Percentiles rank a stretch among this genome's conserved stretches.
Conservation (phyloP, 2,113 vertebrate genomes). For the Prietella phreatophila region DNA sequence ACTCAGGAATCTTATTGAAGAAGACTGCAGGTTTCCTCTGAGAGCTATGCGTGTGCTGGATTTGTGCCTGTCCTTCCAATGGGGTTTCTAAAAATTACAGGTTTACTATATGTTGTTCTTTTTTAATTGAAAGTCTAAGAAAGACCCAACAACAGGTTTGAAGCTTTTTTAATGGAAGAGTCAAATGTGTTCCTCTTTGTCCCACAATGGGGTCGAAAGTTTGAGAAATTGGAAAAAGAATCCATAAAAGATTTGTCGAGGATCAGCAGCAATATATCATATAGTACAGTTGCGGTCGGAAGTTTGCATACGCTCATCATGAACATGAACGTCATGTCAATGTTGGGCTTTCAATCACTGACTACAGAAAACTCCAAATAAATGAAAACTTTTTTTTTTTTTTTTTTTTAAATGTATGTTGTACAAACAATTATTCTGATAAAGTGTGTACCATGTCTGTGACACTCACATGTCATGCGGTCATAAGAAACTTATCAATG, state of each 20-base stretch:
- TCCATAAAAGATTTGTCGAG: not conserved
- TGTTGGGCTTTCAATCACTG: too few relatives aligned
- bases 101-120: not conserved
- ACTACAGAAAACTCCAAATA: too few relatives aligned
- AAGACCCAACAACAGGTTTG: not conserved
- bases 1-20: constrained; percentile 2
- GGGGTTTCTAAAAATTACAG: not conserved
- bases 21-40: not conserved
- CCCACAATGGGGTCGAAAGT: not conserved
- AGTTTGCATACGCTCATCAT: too few relatives aligned
- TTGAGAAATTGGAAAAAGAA: not conserved
- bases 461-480: too few relatives aligned
- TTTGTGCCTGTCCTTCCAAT: not conserved
- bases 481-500: too few relatives aligned
- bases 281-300: too few relatives aligned
- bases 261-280: not conserved
- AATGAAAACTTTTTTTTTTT: too few relatives aligned
- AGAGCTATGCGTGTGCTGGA: not conserved
- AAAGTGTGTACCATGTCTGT: too few relatives aligned
- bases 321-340: too few relatives aligned
- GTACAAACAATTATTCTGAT: too few relatives aligned
- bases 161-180: not conserved
- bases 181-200: not conserved
- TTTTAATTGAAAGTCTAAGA: not conserved
- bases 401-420: too few relatives aligned